These are phyloP conservation scores for Pelagia noctiluca DNA, from an alignment of 30 jellyfish, hydroid and myxozoan genomes.

Conservation along the genomic window DNA sequence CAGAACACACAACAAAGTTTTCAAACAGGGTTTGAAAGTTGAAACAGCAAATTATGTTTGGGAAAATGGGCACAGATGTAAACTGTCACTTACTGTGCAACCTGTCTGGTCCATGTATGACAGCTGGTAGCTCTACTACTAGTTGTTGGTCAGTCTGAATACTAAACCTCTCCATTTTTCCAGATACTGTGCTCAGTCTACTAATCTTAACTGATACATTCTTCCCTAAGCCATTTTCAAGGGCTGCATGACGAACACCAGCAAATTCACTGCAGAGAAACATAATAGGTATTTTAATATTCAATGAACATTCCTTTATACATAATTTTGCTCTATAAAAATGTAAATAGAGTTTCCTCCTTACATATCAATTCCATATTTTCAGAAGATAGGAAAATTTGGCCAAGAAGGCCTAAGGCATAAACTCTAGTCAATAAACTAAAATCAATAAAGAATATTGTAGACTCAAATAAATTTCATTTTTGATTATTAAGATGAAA, in stretches of 20 bases:
- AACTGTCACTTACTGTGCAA: not conserved
- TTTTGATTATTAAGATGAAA: not conserved
- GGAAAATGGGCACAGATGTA: too few species aligned
- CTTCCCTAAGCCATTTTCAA: not conserved
- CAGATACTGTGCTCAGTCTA: constrained; percentile 3
- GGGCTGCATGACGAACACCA: not conserved
- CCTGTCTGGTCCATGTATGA: constrained; percentile 5
- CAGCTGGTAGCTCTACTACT: not conserved
- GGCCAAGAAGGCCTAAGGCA: not conserved
- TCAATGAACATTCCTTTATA: not conserved
- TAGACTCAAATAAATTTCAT: not conserved
- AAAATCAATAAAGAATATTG: not conserved
- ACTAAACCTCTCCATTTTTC: not conserved
- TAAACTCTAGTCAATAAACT: not conserved
- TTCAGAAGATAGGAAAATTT: not conserved
- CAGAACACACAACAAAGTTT: too few species aligned
- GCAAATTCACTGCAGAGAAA: constrained; percentile 11
- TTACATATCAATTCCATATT: too few species aligned
- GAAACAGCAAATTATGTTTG: too few species aligned
- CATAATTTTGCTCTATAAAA: too few species aligned
- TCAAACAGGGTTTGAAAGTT: too few species aligned
- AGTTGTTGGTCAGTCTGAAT: not conserved
- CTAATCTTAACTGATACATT: not conserved
- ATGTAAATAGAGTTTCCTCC: too few species aligned
- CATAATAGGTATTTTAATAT: not conserved